Conservation (phyloP, 2,113 vertebrate species). For the Canis aureus region DNA sequence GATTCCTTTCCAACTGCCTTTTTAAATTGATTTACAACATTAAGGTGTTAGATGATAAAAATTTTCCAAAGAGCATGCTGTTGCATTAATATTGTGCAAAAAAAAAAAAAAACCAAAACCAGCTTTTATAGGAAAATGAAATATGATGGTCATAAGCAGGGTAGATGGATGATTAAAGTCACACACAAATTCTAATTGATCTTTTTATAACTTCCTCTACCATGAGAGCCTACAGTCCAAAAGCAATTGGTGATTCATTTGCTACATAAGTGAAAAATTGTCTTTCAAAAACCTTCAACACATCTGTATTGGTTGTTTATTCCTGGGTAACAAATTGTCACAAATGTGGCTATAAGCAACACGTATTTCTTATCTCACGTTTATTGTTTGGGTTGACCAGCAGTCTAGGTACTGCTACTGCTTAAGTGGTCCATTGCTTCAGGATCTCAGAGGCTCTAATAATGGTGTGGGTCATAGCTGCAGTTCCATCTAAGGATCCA, state of each 20-base stretch:
- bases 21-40: neutral
- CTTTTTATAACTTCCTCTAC: neutral
- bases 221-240: neutral
- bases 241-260: neutral
- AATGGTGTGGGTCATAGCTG: neutral
- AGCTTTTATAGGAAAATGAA: neutral
- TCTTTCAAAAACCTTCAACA: neutral
- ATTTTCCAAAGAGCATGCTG: neutral
- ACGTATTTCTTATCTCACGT: neutral
- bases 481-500: neutral
- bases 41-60: neutral
- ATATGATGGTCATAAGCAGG: neutral
- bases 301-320: neutral
- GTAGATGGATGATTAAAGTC: neutral
- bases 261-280: neutral
- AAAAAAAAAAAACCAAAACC: neutral
- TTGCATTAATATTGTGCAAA: neutral
- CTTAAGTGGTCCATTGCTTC: neutral
- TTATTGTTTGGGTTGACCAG: neutral
- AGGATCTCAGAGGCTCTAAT: neutral
- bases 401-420: neutral
- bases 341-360: neutral
- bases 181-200: neutral
- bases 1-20: neutral
- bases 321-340: neutral